Evolutionary conservation across 2,888 invertebrate genomes (phyloP), one percentile per base, ranked within the genome.

Genomic region (Aricia artaxerxes): DNA sequence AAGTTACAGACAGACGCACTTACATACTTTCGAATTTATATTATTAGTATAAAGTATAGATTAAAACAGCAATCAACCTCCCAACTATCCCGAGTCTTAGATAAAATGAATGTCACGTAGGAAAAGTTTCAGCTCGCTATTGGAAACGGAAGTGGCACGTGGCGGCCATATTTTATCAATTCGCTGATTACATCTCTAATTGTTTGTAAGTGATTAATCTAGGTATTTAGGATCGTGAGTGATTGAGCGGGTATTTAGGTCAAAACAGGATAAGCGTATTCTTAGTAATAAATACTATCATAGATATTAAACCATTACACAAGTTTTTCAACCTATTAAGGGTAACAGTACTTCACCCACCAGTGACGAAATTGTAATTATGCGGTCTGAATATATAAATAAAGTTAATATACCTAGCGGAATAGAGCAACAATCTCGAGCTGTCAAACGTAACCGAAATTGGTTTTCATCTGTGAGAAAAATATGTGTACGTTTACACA

Each of bases 61-160:
- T 16, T 3, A 4, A 57, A 53, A 53, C 13, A 53, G 11, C 16
- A 16, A 16, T 16, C 53, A 57, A 4, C 53, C 16, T 11, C 53
- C 53, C 0, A 16, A 57, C 53, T 57, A 57, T 76, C 35, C 16
- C 6, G 76, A 13, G 76, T 53, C 76, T 76, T 31, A 53, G 75
- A 76, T 53, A 53, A 76, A 76, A 76, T 53, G 53, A 76, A 57
- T 13, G 53, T 57, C 53, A 76, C 76, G 76, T 53, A 31, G 13
- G 35, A 76, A 31, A 76, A 76, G 57, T 76, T 53, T 76, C 57
- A 53, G 53, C 57, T 76, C 53, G 76, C 6, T 53, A 76, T 76
- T 53, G 31, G 76, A 57, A 57, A 24, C 49, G 76, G 76, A 57
- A 75, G 31, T 5, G 9, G 31, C 76, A 76, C 76, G 76, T 76